phyloP scores from a whole-genome alignment of 2,113 vertebrate species.

The Daphoenositta chrysoptera region DNA sequence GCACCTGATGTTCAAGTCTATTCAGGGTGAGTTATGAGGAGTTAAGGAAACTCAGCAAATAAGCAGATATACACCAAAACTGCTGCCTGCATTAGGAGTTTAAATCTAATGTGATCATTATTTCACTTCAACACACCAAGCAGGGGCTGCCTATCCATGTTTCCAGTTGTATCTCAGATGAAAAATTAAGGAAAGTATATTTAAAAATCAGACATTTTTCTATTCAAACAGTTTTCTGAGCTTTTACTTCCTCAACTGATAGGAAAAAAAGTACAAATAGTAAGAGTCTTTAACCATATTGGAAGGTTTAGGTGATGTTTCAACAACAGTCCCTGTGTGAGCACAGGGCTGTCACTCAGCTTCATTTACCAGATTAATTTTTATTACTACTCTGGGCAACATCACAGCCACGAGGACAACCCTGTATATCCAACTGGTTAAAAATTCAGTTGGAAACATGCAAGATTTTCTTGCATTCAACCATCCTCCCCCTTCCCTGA shows the following conservation, averaged over 20 bases:
- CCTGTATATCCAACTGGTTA: background rate
- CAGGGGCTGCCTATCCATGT: rapidly evolving
- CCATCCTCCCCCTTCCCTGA: background rate
- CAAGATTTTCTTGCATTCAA: background rate
- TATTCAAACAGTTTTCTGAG: background rate
- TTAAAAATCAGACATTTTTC: background rate
- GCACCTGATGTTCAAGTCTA: background rate
- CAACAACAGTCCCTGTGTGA: background rate
- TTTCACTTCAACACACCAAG: background rate
- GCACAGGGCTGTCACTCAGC: background rate
- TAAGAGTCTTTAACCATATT: background rate
- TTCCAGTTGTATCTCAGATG: background rate
- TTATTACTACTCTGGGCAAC: background rate
- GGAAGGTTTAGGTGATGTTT: too few species aligned
- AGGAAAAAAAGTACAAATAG: too few species aligned
- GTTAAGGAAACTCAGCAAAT: background rate
- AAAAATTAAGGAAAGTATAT: rapidly evolving
- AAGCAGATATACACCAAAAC: background rate
- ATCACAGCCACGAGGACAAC: background rate
- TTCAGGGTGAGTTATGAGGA: background rate
- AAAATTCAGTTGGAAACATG: background rate
- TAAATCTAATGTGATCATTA: background rate
- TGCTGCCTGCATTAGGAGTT: background rate
- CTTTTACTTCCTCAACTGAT: background rate
- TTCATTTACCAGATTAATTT: background rate